Evolutionary conservation across 1,140 invertebrate species (phyloP).

Genomic region (Philotrypesis tridentata): DNA sequence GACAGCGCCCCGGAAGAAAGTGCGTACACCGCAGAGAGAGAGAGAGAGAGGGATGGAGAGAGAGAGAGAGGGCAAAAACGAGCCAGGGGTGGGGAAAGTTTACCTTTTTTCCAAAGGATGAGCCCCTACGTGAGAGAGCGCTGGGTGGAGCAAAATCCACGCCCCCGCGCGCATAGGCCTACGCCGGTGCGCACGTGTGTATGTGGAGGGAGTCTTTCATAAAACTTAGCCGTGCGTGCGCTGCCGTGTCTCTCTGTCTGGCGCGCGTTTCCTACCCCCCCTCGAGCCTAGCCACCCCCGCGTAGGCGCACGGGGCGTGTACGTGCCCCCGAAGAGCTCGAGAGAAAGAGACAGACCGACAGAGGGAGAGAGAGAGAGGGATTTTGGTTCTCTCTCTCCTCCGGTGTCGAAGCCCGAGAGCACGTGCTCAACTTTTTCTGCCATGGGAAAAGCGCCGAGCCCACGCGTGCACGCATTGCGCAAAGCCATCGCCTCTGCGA

Average conservation of each 20-base stretch:
- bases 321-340: conserved; percentile 50
- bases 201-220: conserved; percentile 21
- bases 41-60: conserved; percentile 38
- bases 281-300: conserved; percentile 37
- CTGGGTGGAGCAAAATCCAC: conserved; percentile 70
- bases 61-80: conserved; percentile 51
- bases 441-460: background rate
- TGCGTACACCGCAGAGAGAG: background rate
- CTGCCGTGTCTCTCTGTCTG: background rate
- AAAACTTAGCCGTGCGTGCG: conserved; percentile 31
- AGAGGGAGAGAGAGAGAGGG: conserved; percentile 15
- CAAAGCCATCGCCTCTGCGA: background rate
- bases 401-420: background rate
- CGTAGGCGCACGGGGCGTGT: conserved; percentile 57
- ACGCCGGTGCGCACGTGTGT: conserved; percentile 51
- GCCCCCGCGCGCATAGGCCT: conserved; percentile 70
- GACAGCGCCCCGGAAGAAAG: background rate
- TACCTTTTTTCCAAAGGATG: conserved; percentile 61
- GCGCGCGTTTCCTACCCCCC: background rate
- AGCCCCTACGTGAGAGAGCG: conserved; percentile 55
- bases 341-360: background rate
- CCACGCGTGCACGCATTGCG: background rate
- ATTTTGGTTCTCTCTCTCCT: conserved; percentile 4
- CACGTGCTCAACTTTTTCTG: conserved; percentile 1
- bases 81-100: conserved; percentile 51